Base-by-base conservation (phyloP, 64 coral and sea anemone species). In the Stylophora pistillata region DNA sequence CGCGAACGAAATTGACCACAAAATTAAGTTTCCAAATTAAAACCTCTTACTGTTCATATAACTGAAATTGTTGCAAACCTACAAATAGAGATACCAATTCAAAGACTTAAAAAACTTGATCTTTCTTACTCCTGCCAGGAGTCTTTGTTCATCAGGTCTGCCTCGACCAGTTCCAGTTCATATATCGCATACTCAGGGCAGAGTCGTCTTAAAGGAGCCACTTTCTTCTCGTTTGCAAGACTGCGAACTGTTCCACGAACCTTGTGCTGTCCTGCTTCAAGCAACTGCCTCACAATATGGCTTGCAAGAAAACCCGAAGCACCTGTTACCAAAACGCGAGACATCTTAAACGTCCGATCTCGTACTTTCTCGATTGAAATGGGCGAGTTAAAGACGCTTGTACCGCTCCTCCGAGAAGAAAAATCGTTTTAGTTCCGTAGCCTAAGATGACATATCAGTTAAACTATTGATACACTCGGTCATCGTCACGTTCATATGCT, bases 181-280 rank as follows among this genome's bases (percentile, higher is more conserved):
- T 91, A 95, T 79, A 88, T 95, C 17, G 96, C 90, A 21, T 52
- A n/a, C 33, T 90, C 89, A 28, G 96, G 87, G 61, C 80, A 88
- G 23, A 99, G 89, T 0, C 75, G 81, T 82, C 73, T 86, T 33
- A 99, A 56, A 3, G 96, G 96, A 25, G 27, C 58, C 4, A 89
- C 88, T 80, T 99, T 99, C 16, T 78, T 84, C 47, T 99, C 93
- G 62, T 93, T 95, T 18, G 72, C 23, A 28, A 93, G 47, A 77
- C 86, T 92, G 32, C 96, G 95, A 4, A 99, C 93, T 16, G 96
- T 93, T 56, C 96, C 96, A 18, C 96, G 90, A 13, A 99, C 96
- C 21, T 80, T 75, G 87, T 80, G 93, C 10, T 78, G 47, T 52
- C 82, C 96, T 23, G 53, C 30, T 53, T 82, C 83, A 16, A 99